These are phyloP conservation scores for Diorhabda sublineata DNA, from an alignment of 1,140 invertebrate genomes.

Conservation along the genomic window DNA sequence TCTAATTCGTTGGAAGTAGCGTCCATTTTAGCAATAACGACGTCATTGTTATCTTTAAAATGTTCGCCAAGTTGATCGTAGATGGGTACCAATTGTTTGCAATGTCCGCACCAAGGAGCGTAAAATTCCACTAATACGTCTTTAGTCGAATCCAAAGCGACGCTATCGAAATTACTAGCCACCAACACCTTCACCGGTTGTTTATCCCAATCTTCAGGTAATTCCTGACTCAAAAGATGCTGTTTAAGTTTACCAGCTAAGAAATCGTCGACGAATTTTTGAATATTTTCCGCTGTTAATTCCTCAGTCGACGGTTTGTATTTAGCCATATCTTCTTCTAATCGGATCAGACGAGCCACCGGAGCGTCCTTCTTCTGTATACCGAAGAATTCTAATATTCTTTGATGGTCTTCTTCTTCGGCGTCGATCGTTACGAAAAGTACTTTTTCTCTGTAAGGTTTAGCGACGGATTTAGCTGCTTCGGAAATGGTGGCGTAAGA, in stretches of 20 bases:
- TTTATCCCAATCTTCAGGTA: constrained; percentile 97
- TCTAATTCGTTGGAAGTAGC: constrained; percentile 96
- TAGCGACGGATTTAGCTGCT: constrained; percentile 73
- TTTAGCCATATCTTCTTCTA: constrained; percentile 98
- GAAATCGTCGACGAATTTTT: constrained; percentile 82
- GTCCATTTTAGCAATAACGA: constrained; percentile 98
- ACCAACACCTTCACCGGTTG: constrained; percentile 92
- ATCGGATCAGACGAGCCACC: constrained; percentile 84
- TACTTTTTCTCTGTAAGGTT: constrained; percentile 75
- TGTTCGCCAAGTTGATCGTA: constrained; percentile 84
- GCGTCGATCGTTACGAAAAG: constrained; percentile 95
- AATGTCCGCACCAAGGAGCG: constrained; percentile 96
- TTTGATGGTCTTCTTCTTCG: constrained; percentile 91
- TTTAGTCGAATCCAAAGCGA: constrained; percentile 85
- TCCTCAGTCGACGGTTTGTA: constrained; percentile 87
- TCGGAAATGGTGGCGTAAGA: constrained; percentile 73
- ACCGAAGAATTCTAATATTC: constrained; percentile 98
- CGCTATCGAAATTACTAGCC: constrained; percentile 90
- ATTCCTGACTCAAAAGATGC: constrained; percentile 88
- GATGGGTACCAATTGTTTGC: constrained; percentile 94
- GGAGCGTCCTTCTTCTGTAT: constrained; percentile 91
- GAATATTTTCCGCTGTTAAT: constrained; percentile 70
- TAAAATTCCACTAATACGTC: constrained; percentile 98
- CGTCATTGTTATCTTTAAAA: constrained; percentile 76
- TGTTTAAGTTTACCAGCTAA: constrained; percentile 90